Evolutionary conservation across 2,888 invertebrate species (phyloP), one percentile per base, ranked within the genome.

Genomic region (Cryptus viduatorius): DNA sequence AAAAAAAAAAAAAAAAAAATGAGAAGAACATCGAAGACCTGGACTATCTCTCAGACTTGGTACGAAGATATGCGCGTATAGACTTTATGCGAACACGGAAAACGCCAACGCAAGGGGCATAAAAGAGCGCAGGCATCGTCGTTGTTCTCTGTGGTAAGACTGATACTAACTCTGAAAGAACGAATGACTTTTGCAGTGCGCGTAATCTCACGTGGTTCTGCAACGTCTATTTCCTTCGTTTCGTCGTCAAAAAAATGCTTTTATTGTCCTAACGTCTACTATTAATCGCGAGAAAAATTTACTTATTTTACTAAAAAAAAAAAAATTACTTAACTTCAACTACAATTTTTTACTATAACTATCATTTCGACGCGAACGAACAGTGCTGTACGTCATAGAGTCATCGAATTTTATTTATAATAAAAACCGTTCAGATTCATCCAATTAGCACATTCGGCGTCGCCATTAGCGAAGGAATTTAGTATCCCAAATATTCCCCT

Each of bases 101-200:
- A 89, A 91, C 89, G 90, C 90, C 91, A 90, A 91, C 90, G 90
- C 90, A 85, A 87, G 79, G 84, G 85, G 86, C 86, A 89, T 87
- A 87, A 90, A 90, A 90, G 89, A 87, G 83, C 88, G 87, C 87
- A 77, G 86, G 87, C 88, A 87, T 89, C 88, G 80, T 79, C 77
- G 73, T 89, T 86, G 87, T 87, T 86, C 84, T 75, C 73, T 16
- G 67, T 75, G 4, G 24, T 7, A 50, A 53, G 8, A 31, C 50
- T 71, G 77, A 82, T 82, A 83, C 50, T 44, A 67, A 83, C 80
- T 76, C 81, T 69, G 48, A 42, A 29, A 42, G 4, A 65, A 37
- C 56, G 44, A 19, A 31, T 37, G 53, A 31, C 31, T 31, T 14
- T 14, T 61, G 31, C 61, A 31, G 61, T 7, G 29, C 31, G 29